Evolutionary conservation across 1,140 invertebrate genomes (phyloP).

Genomic region (Nomia melanderi): DNA sequence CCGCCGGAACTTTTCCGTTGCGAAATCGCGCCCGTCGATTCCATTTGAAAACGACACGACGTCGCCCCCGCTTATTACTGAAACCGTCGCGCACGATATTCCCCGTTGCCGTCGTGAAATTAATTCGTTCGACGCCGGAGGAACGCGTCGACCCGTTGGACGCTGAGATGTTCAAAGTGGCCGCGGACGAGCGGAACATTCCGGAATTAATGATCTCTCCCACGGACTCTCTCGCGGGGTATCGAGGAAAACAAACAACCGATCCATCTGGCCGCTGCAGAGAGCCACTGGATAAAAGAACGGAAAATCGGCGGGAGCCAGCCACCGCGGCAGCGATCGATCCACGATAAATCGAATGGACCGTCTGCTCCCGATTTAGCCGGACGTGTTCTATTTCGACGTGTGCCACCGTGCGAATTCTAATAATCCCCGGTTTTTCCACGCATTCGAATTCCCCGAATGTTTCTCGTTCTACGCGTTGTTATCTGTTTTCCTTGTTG

Average conservation of each 20-base stretch:
- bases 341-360: slow-evolving; percentile 5
- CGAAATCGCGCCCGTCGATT: not conserved
- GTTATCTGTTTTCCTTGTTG: too few relatives aligned
- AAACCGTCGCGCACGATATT: too few relatives aligned
- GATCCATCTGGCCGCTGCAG: slow-evolving; percentile 29
- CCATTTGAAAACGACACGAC: not conserved
- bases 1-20: not conserved
- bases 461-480: too few relatives aligned
- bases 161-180: slow-evolving; percentile 59
- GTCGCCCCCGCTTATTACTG: too few relatives aligned
- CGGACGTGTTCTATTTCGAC: not conserved
- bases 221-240: slow-evolving; percentile 25
- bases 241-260: slow-evolving; percentile 65
- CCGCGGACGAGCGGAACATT: slow-evolving; percentile 51
- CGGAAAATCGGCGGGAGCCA: slow-evolving; percentile 16
- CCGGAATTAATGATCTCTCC: slow-evolving; percentile 64
- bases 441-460: too few relatives aligned
- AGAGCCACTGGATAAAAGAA: slow-evolving; percentile 9
- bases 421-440: too few relatives aligned
- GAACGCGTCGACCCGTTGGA: too few relatives aligned
- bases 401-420: not conserved
- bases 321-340: slow-evolving; percentile 2
- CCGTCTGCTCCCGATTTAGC: not conserved
- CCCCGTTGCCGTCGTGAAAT: too few relatives aligned
- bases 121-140: too few relatives aligned